Conservation (phyloP, 2,113 vertebrate species). For the Zosterops borbonicus region DNA sequence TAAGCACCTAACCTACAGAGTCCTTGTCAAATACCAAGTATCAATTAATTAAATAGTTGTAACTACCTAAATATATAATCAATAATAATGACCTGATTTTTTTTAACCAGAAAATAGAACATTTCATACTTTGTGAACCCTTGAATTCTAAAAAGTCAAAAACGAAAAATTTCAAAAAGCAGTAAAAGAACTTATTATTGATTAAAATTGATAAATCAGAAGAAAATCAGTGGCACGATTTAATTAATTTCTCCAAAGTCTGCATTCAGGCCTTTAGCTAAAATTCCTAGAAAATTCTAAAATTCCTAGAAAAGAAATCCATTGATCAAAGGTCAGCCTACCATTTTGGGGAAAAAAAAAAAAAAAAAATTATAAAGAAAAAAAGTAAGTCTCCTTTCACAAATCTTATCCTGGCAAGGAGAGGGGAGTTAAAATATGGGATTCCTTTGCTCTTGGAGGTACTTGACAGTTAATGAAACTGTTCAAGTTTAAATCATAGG, state of each 20-base stretch:
- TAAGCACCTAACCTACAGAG: neutral
- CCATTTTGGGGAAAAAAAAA: fast-evolving
- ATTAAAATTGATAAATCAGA: neutral
- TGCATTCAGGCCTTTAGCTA: neutral
- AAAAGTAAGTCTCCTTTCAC: constrained; percentile 46
- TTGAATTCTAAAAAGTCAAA: neutral
- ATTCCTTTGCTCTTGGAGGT: constrained; percentile 52
- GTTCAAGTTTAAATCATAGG: constrained; percentile 57
- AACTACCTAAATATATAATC: neutral
- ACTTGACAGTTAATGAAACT: constrained; percentile 60
- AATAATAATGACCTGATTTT: neutral
- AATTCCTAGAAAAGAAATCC: neutral
- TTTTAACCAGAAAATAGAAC: neutral
- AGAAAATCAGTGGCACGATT: neutral
- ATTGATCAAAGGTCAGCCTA: neutral
- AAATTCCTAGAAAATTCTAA: neutral
- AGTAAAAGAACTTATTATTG: neutral
- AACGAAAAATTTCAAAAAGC: neutral
- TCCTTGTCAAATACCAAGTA: neutral
- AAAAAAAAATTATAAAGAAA: neutral
- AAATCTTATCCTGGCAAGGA: constrained; percentile 28
- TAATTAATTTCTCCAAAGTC: neutral
- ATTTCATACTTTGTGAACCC: neutral
- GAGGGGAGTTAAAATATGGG: constrained; percentile 54
- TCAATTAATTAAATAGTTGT: neutral